Evolutionary conservation across 2,113 vertebrate genomes (phyloP).

Genomic region (Platichthys stellatus): DNA sequence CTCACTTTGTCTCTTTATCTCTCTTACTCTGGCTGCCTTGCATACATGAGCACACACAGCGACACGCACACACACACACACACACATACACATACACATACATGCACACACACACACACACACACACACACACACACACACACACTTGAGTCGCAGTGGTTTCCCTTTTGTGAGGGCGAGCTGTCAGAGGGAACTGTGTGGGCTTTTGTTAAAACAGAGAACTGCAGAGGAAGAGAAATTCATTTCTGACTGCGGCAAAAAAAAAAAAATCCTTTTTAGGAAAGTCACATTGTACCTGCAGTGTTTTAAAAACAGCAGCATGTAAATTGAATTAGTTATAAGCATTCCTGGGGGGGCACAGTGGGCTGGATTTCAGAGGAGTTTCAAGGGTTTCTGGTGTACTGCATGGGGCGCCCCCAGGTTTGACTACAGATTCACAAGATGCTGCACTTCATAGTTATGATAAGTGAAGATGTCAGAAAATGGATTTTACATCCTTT

Average conservation of each 20-base stretch:
- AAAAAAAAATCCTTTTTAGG: slow-evolving; percentile 53
- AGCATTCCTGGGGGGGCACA: slow-evolving; percentile 58
- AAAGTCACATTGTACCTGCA: slow-evolving; percentile 75
- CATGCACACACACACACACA: too few species aligned
- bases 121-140: background rate
- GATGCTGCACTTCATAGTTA: slow-evolving; percentile 22
- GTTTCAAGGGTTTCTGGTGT: slow-evolving; percentile 41
- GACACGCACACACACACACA: slow-evolving; percentile 19
- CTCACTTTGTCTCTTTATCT: slow-evolving; percentile 45
- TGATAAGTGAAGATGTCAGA: slow-evolving; percentile 42
- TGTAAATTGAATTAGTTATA: slow-evolving; percentile 72
- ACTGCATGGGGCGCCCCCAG: slow-evolving; percentile 2
- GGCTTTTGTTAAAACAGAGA: slow-evolving; percentile 74
- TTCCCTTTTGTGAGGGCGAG: slow-evolving; percentile 66
- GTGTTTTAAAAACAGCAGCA: slow-evolving; percentile 73
- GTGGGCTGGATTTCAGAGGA: slow-evolving; percentile 58
- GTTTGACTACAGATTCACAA: slow-evolving; percentile 32
- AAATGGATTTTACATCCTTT: slow-evolving; percentile 46
- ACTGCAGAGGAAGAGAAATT: slow-evolving; percentile 73
- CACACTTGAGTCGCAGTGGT: slow-evolving; percentile 54
- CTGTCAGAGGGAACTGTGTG: slow-evolving; percentile 73
- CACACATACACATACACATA: background rate
- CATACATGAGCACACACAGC: slow-evolving; percentile 38
- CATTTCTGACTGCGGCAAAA: slow-evolving; percentile 68
- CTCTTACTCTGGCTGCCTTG: slow-evolving; percentile 33